A percentile compares a stretch with the other conserved stretches of the same genome.
These are phyloP conservation scores for Cremastobaeus sp. DNA, from an alignment of 2,888 invertebrate species.

Conservation along the genomic window DNA sequence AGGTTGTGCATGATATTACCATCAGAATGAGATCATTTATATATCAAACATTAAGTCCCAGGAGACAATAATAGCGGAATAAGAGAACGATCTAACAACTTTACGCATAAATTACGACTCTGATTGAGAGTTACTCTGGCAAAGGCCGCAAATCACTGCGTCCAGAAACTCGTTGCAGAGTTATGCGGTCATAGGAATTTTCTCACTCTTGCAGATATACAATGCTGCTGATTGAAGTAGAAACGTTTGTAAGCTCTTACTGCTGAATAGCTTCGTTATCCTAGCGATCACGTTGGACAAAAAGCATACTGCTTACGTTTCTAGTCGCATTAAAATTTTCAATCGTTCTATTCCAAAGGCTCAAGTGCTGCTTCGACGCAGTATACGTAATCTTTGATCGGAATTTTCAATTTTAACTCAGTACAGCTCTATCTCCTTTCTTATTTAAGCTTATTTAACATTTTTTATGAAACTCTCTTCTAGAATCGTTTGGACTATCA, in stretches of 20 bases:
- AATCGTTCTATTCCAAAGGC: slow-evolving; percentile 17
- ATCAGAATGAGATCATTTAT: slow-evolving; percentile 4
- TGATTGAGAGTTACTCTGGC: slow-evolving; percentile 35
- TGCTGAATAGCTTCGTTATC: slow-evolving; percentile 73
- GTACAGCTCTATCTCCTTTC: no score
- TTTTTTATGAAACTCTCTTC: no score
- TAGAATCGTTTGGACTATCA: no score
- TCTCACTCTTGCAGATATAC: slow-evolving; percentile 58
- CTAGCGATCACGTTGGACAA: slow-evolving; percentile 26
- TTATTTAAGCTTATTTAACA: no score
- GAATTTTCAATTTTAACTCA: slow-evolving; percentile 16
- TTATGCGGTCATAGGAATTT: slow-evolving; percentile 58
- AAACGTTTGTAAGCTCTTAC: slow-evolving; percentile 70
- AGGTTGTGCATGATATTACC: no score
- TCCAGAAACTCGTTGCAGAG: slow-evolving; percentile 45
- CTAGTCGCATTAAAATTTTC: slow-evolving; percentile 29
- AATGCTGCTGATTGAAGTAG: slow-evolving; percentile 72
- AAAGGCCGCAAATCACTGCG: slow-evolving; percentile 40
- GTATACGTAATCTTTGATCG: slow-evolving; percentile 20
- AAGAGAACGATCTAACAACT: slow-evolving; percentile 14
- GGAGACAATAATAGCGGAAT: slow-evolving; percentile 10
- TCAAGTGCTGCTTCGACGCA: slow-evolving; percentile 21
- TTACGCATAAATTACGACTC: slow-evolving; percentile 35
- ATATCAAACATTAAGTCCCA: not conserved
- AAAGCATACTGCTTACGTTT: slow-evolving; percentile 40